These are phyloP conservation scores for Cotesia congregata DNA, from an alignment of 2,888 invertebrate genomes.

Conservation along the genomic window DNA sequence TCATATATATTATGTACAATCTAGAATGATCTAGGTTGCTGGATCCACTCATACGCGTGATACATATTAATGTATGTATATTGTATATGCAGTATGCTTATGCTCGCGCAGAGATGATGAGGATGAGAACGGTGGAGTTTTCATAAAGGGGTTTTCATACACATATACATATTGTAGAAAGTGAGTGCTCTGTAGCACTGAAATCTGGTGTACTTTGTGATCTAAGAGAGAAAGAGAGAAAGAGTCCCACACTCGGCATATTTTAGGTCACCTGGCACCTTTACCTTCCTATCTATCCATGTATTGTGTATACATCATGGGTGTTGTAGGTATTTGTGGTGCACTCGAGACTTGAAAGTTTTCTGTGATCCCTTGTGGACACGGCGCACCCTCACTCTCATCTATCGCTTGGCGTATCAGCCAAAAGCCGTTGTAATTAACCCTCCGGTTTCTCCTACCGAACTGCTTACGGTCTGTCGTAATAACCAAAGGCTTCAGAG, in stretches of 20 bases:
- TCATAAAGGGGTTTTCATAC: neutral
- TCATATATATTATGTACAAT: neutral
- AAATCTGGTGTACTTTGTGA: slow-evolving; percentile 27
- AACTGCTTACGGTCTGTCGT: neutral
- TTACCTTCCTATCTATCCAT: slow-evolving; percentile 47
- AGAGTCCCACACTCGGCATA: slow-evolving; percentile 53
- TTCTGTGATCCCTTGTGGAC: slow-evolving; percentile 7
- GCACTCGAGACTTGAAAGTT: slow-evolving; percentile 1
- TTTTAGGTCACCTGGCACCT: slow-evolving; percentile 58
- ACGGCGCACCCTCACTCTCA: slow-evolving; percentile 5
- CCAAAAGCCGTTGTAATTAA: slow-evolving; percentile 5
- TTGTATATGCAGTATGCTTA: slow-evolving; percentile 37
- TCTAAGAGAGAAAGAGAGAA: neutral
- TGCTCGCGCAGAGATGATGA: slow-evolving; percentile 34
- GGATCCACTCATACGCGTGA: slow-evolving; percentile 25
- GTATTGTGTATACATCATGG: slow-evolving; percentile 10
- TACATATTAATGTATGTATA: slow-evolving; percentile 27
- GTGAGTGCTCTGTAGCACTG: slow-evolving; percentile 44
- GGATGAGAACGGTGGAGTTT: slow-evolving; percentile 23
- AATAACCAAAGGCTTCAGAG: neutral
- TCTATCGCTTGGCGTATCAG: neutral
- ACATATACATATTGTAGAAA: neutral
- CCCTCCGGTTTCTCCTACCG: neutral
- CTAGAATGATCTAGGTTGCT: slow-evolving; percentile 1
- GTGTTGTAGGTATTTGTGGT: neutral